Percentiles rank a stretch among this genome's conserved stretches.
Conservation (phyloP, 1,140 invertebrate genomes). For the Ceratina calcarata region DNA sequence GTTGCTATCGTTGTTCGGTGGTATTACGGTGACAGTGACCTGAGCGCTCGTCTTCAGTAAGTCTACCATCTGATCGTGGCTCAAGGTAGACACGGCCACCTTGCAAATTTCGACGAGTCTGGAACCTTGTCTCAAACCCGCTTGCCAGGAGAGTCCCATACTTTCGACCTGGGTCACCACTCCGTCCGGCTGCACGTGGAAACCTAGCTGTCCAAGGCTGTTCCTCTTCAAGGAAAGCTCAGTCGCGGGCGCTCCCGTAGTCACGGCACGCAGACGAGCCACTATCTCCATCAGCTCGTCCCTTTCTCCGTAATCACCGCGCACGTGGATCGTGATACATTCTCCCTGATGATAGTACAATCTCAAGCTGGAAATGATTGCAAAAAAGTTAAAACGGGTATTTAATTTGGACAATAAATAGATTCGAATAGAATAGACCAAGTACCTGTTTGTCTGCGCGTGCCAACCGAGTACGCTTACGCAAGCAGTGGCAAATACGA, state of each 20-base stretch:
- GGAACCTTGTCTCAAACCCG: conserved; percentile 93
- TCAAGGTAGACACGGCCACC: conserved; percentile 92
- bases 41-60: conserved; percentile 93
- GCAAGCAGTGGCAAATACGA: conserved; percentile 93
- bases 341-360: conserved; percentile 92
- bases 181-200: conserved; percentile 97
- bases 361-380: conserved; percentile 79
- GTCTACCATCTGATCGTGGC: conserved; percentile 96
- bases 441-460: conserved; percentile 83
- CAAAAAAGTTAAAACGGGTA: not conserved
- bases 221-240: conserved; percentile 90
- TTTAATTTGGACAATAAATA: not conserved
- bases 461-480: conserved; percentile 92
- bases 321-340: conserved; percentile 88
- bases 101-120: conserved; percentile 96
- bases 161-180: conserved; percentile 96
- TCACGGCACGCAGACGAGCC: conserved; percentile 86
- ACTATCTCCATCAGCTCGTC: conserved; percentile 91
- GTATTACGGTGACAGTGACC: conserved; percentile 92
- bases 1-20: conserved; percentile 85
- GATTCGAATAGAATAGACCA: not conserved
- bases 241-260: conserved; percentile 86
- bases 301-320: conserved; percentile 84
- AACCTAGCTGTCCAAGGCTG: conserved; percentile 92
- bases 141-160: conserved; percentile 92